Percentiles rank a stretch among this genome's conserved stretches.
These are phyloP conservation scores for Neodiprion pinetum DNA, from an alignment of 1,140 invertebrate genomes.

Conservation along the genomic window DNA sequence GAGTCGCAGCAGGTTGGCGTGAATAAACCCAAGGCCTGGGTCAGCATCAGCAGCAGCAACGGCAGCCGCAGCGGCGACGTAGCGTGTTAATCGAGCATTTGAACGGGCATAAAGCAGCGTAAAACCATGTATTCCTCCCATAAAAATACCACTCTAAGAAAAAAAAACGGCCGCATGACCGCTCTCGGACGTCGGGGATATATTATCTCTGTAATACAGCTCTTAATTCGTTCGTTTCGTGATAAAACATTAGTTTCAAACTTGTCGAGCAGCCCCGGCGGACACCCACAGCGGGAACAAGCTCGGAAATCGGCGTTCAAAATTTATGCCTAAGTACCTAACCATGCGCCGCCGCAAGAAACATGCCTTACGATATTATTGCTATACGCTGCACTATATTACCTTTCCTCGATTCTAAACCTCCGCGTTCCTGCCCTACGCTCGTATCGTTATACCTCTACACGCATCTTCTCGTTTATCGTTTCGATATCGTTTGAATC, in stretches of 20 bases:
- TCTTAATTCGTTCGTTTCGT: constrained; percentile 43
- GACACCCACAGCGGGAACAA: constrained; percentile 46
- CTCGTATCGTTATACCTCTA: not conserved
- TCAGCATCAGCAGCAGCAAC: not conserved
- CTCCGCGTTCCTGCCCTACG: not conserved
- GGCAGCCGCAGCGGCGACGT: not conserved
- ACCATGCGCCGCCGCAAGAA: constrained; percentile 23
- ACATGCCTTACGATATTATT: constrained; percentile 17
- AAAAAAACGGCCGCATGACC: not conserved
- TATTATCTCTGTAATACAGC: constrained; percentile 18
- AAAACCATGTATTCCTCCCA: not conserved
- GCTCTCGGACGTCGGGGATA: not conserved
- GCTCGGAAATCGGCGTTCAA: constrained; percentile 24
- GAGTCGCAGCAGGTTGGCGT: not conserved
- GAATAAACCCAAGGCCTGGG: not conserved
- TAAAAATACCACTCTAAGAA: not conserved
- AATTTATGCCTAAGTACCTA: constrained; percentile 1
- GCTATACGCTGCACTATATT: constrained; percentile 17
- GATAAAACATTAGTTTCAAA: constrained; percentile 51
- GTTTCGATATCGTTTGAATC: too few relatives aligned
- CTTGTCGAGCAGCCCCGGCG: constrained; percentile 32
- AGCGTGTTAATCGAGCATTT: constrained; percentile 4
- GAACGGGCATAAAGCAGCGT: not conserved
- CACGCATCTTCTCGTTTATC: constrained; percentile 15
- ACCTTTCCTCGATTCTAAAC: not conserved